Percentiles rank a stretch among this genome's conserved stretches.
Conservation (phyloP, 2,797 vertebrate species). For the Microchirus variegatus region DNA sequence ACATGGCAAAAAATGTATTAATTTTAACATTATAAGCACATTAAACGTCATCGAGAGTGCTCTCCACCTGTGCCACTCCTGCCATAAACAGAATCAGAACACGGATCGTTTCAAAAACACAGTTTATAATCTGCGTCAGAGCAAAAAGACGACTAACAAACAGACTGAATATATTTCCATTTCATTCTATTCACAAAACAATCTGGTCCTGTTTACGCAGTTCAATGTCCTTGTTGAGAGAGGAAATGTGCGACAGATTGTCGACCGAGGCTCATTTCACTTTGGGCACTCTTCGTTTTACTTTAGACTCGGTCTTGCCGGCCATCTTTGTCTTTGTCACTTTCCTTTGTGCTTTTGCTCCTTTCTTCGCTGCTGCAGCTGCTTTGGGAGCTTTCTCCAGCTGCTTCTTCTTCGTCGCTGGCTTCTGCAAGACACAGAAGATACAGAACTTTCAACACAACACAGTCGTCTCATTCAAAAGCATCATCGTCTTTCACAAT, state of each 20-base stretch:
- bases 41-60: too few relatives aligned
- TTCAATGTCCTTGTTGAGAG: slow-evolving; percentile 35
- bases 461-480: neutral
- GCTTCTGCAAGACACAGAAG: slow-evolving; percentile 32
- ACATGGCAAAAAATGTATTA: too few relatives aligned
- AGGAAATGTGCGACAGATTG: neutral
- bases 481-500: neutral
- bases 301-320: slow-evolving; percentile 44
- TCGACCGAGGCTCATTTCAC: slow-evolving; percentile 50
- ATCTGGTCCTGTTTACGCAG: slow-evolving; percentile 6
- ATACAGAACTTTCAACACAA: neutral
- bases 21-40: too few relatives aligned
- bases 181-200: neutral
- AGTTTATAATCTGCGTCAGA: slow-evolving; percentile 32
- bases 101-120: neutral
- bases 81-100: neutral
- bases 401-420: slow-evolving; percentile 60
- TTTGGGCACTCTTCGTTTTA: slow-evolving; percentile 63
- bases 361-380: slow-evolving; percentile 34
- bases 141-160: slow-evolving; percentile 1
- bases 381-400: slow-evolving; percentile 55
- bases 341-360: slow-evolving; percentile 44
- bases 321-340: slow-evolving; percentile 44
- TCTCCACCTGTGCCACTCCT: neutral
- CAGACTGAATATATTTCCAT: slow-evolving; percentile 10